Evolutionary conservation across 2,888 invertebrate species (phyloP).

Genomic region (Apantesis nais): DNA sequence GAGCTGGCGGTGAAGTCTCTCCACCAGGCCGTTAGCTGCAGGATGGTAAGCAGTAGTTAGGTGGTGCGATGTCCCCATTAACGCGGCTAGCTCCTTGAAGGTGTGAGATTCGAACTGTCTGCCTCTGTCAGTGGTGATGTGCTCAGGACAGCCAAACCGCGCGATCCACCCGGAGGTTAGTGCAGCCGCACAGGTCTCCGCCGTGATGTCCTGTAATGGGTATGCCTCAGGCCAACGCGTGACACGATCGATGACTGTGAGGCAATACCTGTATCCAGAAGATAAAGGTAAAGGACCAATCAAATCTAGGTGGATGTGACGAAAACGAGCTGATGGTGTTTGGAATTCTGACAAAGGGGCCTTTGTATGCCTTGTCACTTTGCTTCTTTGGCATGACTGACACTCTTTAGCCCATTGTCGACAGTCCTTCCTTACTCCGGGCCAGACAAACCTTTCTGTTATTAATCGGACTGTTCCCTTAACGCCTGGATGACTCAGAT

Average conservation of each 20-base stretch:
- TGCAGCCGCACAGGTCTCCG: too few species aligned
- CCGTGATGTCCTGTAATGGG: neutral
- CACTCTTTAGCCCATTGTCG: slow-evolving; percentile 54
- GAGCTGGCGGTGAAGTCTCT: too few species aligned
- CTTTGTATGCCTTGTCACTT: slow-evolving; percentile 35
- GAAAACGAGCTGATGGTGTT: slow-evolving; percentile 47
- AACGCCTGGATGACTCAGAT: slow-evolving; percentile 17
- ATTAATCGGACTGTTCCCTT: slow-evolving; percentile 41
- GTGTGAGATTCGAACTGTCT: too few species aligned
- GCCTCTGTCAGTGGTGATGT: too few species aligned
- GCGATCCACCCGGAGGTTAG: too few species aligned
- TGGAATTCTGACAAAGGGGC: slow-evolving; percentile 29
- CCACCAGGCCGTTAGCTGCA: too few species aligned
- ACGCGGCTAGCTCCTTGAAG: too few species aligned
- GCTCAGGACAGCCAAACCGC: too few species aligned
- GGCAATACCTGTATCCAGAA: slow-evolving; percentile 40
- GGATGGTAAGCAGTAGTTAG: too few species aligned
- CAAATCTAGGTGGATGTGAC: slow-evolving; percentile 52
- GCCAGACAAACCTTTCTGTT: slow-evolving; percentile 60
- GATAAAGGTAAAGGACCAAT: slow-evolving; percentile 41
- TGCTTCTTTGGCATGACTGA: slow-evolving; percentile 55
- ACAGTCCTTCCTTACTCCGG: slow-evolving; percentile 55
- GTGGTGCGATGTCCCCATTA: too few species aligned
- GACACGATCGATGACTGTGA: slow-evolving; percentile 49
- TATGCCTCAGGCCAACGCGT: slow-evolving; percentile 63